phyloP scores from a whole-genome alignment of 1,140 invertebrate species.

The Lethocerus indicus region DNA sequence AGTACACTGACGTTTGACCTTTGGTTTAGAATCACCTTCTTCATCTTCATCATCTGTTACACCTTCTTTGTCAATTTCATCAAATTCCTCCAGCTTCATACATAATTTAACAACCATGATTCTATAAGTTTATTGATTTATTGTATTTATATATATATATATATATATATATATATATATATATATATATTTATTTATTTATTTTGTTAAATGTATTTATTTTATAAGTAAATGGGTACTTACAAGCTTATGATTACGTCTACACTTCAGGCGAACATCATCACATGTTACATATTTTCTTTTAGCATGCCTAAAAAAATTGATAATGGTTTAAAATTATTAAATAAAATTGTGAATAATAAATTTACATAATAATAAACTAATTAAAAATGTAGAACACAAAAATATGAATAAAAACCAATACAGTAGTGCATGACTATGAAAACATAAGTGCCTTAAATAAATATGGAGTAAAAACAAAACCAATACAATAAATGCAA shows the following conservation, averaged over 20 bases:
- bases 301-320: constrained; percentile 2
- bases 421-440: background rate
- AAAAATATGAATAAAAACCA: background rate
- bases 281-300: background rate
- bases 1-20: no score
- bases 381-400: background rate
- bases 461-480: background rate
- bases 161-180: background rate
- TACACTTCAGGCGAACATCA: background rate
- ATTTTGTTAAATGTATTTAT: background rate
- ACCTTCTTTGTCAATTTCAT: background rate
- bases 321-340: no score
- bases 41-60: no score
- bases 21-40: no score
- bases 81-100: constrained; percentile 3
- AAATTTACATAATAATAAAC: no score
- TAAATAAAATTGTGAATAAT: no score
- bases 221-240: background rate
- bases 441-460: background rate
- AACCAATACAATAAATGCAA: background rate
- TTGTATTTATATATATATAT: no score
- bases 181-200: background rate
- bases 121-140: background rate
- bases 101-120: background rate
- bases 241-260: constrained; percentile 3